phyloP scores from a whole-genome alignment of 2,888 invertebrate genomes.

The Caenorhabditis parvicauda region DNA sequence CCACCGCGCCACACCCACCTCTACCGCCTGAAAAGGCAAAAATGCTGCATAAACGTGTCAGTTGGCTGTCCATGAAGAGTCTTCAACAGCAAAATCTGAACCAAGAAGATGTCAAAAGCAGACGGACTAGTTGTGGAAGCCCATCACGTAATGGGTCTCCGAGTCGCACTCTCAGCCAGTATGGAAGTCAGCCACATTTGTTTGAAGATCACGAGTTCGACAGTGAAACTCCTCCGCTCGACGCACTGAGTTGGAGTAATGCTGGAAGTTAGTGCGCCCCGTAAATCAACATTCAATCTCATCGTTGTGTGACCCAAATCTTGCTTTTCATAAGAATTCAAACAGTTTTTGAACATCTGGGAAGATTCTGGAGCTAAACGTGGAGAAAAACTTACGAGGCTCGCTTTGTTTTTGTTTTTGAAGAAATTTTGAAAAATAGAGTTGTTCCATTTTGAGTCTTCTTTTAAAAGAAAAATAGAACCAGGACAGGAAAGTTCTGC shows the following conservation, averaged over 20 bases:
- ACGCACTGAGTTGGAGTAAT: slow-evolving; percentile 60
- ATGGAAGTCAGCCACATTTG: slow-evolving; percentile 26
- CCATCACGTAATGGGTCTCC: slow-evolving; percentile 29
- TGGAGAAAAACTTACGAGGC: no score
- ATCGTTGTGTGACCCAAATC: no score
- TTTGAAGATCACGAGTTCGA: slow-evolving; percentile 47
- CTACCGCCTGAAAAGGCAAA: slow-evolving; percentile 34
- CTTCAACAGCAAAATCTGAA: slow-evolving; percentile 41
- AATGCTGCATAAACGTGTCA: slow-evolving; percentile 56
- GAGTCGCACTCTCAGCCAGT: slow-evolving; percentile 27
- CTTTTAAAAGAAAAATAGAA: no score
- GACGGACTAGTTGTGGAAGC: slow-evolving; percentile 22
- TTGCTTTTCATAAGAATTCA: no score
- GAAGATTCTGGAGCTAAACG: no score
- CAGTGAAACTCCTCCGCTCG: slow-evolving; percentile 59
- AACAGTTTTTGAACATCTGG: no score
- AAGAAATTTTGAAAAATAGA: no score
- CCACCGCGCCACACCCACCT: slow-evolving; percentile 5
- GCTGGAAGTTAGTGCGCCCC: slow-evolving; percentile 54
- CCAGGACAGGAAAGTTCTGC: no score
- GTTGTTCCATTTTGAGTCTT: no score
- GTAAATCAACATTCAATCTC: no score
- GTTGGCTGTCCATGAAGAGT: slow-evolving; percentile 61
- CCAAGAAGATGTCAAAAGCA: slow-evolving; percentile 22
- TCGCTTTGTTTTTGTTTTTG: no score